Percentiles rank a stretch among this genome's conserved stretches.
Evolutionary conservation across 2,113 vertebrate genomes (phyloP).

Genomic region (Myrmecobius fasciatus): DNA sequence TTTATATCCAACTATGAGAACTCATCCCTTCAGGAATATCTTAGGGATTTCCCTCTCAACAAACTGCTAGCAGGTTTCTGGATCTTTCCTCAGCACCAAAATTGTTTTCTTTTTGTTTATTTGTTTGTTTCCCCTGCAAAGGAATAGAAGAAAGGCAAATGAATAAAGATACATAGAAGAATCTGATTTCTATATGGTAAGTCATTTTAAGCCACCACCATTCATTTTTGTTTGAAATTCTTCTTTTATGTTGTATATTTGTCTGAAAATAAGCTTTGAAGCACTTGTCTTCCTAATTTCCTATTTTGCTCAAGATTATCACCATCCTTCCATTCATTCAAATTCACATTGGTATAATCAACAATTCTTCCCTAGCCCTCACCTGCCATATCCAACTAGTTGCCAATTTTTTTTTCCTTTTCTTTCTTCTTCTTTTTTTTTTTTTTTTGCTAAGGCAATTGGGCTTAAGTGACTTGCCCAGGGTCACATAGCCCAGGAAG

Average conservation of each 20-base stretch:
- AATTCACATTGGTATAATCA: neutral
- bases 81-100: neutral
- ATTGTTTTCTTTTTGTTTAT: neutral
- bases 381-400: neutral
- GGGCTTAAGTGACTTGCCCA: too few relatives aligned
- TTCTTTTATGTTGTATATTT: neutral
- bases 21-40: neutral
- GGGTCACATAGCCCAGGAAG: too few relatives aligned
- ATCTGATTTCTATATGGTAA: neutral
- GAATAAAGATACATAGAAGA: neutral
- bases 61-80: neutral
- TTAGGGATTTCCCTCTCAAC: neutral
- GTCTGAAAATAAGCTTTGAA: neutral
- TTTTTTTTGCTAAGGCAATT: too few relatives aligned
- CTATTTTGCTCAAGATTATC: neutral
- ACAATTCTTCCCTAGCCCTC: neutral
- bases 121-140: neutral
- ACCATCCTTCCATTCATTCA: neutral
- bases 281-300: neutral
- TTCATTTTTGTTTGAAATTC: neutral
- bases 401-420: neutral
- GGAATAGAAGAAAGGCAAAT: neutral
- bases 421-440: too few relatives aligned
- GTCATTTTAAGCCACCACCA: neutral
- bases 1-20: neutral